phyloP scores from a whole-genome alignment of 1,140 invertebrate genomes.

The Charaxes varanes region DNA sequence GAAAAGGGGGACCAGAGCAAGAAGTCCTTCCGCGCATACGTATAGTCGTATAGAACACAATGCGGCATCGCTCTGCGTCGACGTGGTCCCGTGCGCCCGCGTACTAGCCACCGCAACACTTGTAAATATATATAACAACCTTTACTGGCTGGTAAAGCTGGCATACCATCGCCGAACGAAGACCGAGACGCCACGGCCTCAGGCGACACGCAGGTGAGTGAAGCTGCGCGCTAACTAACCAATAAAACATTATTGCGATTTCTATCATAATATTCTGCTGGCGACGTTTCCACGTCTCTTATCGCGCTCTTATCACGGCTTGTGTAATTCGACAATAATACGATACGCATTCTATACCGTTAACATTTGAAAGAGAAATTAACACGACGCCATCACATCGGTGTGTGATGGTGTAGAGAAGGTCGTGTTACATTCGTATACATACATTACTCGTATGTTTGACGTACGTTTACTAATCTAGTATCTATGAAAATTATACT shows the following conservation, averaged over 20 bases:
- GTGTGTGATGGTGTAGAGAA: too few species aligned
- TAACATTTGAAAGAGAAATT: not conserved
- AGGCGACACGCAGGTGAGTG: constrained; percentile 41
- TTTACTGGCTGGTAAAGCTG: constrained; percentile 7
- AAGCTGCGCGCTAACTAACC: constrained; percentile 32
- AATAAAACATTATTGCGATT: constrained; percentile 27
- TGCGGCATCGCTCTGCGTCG: constrained; percentile 58
- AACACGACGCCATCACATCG: too few species aligned
- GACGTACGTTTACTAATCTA: too few species aligned
- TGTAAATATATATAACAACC: constrained; percentile 46
- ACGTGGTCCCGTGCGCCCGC: constrained; percentile 49
- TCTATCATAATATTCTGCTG: constrained; percentile 25
- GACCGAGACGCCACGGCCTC: constrained; percentile 19
- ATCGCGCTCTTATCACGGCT: constrained; percentile 29
- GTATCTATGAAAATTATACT: too few species aligned
- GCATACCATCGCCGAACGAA: constrained; percentile 30
- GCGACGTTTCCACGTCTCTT: constrained; percentile 25
- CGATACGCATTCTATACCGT: not conserved
- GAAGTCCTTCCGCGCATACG: constrained; percentile 37
- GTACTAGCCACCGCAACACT: constrained; percentile 40
- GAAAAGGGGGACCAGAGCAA: constrained; percentile 26
- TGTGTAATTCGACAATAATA: constrained; percentile 1
- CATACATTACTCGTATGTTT: too few species aligned
- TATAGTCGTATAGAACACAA: constrained; percentile 56
- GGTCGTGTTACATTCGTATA: too few species aligned